Conservation (phyloP, 2,113 vertebrate species). For the Chamaea fasciata region DNA sequence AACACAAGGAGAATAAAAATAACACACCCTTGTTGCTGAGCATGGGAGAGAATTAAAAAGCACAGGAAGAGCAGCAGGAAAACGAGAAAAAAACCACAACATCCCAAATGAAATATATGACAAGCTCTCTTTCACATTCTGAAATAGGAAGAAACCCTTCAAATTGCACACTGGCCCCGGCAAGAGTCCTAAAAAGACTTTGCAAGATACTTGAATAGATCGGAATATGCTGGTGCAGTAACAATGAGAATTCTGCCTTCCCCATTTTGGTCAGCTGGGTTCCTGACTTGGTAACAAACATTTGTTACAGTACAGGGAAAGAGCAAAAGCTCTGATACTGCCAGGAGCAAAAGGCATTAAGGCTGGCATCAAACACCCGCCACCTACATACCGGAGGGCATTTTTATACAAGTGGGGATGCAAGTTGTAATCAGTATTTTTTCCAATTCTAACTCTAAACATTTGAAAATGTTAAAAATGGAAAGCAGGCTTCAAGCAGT, state of each 20-base stretch:
- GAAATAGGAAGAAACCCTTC: neutral
- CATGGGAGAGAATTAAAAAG: neutral
- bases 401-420: neutral
- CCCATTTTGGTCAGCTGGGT: neutral
- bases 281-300: neutral
- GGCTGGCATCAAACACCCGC: neutral
- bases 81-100: neutral
- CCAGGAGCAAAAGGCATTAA: neutral
- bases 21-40: neutral
- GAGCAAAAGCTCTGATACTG: neutral
- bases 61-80: neutral
- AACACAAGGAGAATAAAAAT: neutral
- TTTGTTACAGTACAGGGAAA: neutral
- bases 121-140: neutral
- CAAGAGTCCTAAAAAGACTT: neutral
- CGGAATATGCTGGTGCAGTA: neutral
- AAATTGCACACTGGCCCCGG: neutral
- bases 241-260: neutral
- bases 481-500: neutral
- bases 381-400: neutral
- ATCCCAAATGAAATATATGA: neutral
- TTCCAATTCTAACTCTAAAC: neutral
- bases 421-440: neutral
- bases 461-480: neutral
- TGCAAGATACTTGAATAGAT: neutral